phyloP scores from a whole-genome alignment of 2,113 vertebrate species.

The Mungos mungo region DNA sequence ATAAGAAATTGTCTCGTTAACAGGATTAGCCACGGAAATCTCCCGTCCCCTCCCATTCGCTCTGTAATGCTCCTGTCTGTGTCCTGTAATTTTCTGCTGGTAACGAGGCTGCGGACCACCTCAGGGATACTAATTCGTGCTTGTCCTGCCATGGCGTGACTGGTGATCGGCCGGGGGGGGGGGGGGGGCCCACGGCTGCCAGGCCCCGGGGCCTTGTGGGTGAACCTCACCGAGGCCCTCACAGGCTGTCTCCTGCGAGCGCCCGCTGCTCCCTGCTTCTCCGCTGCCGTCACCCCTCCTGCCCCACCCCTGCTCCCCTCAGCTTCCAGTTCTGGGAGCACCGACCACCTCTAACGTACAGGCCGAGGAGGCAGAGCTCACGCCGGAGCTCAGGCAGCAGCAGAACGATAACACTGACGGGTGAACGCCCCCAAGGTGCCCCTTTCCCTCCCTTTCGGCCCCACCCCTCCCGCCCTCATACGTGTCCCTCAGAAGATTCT shows the following conservation, averaged over 20 bases:
- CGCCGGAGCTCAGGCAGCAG: neutral
- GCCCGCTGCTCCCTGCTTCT: neutral
- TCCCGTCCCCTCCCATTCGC: constrained; percentile 83
- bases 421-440: neutral
- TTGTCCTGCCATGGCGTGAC: constrained; percentile 54
- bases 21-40: constrained; percentile 87
- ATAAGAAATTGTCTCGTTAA: constrained; percentile 88
- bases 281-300: neutral
- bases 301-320: neutral
- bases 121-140: constrained; percentile 78
- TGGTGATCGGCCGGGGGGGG: neutral
- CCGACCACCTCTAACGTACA: neutral
- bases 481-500: neutral
- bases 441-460: neutral
- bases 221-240: neutral
- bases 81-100: constrained; percentile 84
- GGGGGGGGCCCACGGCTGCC: neutral
- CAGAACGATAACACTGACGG: neutral
- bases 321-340: neutral
- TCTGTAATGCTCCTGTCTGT: constrained; percentile 81
- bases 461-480: neutral
- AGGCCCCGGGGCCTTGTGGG: neutral
- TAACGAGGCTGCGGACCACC: constrained; percentile 79
- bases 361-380: neutral
- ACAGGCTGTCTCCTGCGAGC: constrained; percentile 50